Evolutionary conservation across 2,888 invertebrate genomes (phyloP).

Genomic region (Griposia aprilina): DNA sequence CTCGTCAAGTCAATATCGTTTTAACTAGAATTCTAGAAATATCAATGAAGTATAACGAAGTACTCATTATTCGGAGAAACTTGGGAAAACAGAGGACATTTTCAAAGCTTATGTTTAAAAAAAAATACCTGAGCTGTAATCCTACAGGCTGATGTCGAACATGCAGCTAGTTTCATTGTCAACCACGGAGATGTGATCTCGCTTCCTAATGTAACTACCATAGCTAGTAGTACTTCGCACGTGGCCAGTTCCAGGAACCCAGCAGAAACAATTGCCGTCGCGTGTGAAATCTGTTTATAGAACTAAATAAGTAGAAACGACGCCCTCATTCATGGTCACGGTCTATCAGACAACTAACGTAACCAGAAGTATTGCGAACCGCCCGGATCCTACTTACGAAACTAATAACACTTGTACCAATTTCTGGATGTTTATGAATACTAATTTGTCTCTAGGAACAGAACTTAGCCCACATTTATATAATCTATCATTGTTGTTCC

Average conservation of each 20-base stretch:
- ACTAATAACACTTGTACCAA: background rate
- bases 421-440: background rate
- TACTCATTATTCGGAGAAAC: background rate
- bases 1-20: conserved; percentile 31
- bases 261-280: conserved; percentile 16
- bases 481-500: no score
- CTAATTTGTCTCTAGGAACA: background rate
- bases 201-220: conserved; percentile 11
- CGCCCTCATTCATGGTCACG: conserved; percentile 36
- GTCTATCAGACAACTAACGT: conserved; percentile 30
- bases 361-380: conserved; percentile 1
- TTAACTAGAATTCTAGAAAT: conserved; percentile 24
- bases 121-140: background rate
- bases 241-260: conserved; percentile 11
- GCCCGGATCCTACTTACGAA: conserved; percentile 39
- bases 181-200: background rate
- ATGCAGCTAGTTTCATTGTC: background rate
- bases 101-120: background rate
- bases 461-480: no score
- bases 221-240: background rate
- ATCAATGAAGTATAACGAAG: background rate
- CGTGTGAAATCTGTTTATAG: conserved; percentile 40
- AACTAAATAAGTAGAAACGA: conserved; percentile 14
- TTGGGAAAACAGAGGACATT: background rate
- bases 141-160: background rate